Conservation (phyloP, 1,140 invertebrate genomes). For the Drosophila burlai region DNA sequence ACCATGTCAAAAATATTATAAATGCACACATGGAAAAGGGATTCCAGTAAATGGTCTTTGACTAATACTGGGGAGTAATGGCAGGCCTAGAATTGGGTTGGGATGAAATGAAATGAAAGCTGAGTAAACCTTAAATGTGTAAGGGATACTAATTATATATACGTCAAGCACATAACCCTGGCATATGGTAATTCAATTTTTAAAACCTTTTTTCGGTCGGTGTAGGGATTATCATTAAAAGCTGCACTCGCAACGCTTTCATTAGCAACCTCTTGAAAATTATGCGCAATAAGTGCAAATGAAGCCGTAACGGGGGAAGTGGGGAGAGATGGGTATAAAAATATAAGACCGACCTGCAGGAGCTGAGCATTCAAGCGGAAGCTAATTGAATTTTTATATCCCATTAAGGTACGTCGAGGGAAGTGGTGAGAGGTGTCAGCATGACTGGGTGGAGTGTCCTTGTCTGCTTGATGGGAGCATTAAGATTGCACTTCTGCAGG, state of each 20-base stretch:
- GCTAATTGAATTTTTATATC: conserved; percentile 44
- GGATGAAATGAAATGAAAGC: not conserved
- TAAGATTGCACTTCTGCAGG: conserved; percentile 34
- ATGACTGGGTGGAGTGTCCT: not conserved
- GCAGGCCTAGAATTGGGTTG: not conserved
- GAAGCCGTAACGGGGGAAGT: conserved; percentile 15
- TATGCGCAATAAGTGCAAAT: conserved; percentile 76
- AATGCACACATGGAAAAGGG: not conserved
- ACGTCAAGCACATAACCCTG: not conserved
- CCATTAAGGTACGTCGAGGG: conserved; percentile 16
- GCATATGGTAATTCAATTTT: not conserved
- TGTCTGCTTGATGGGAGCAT: conserved; percentile 5
- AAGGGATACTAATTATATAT: too few species aligned
- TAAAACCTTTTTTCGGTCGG: not conserved
- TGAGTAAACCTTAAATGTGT: not conserved
- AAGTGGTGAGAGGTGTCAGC: not conserved
- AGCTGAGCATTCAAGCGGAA: too few species aligned
- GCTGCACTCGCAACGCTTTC: conserved; percentile 35
- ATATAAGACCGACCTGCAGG: conserved; percentile 30
- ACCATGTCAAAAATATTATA: not conserved
- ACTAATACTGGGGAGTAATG: too few species aligned
- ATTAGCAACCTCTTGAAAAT: conserved; percentile 64
- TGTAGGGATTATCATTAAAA: conserved; percentile 7
- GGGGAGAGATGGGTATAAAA: conserved; percentile 21
- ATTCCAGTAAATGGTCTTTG: too few species aligned